These are phyloP conservation scores for Perca flavescens DNA, from an alignment of 2,113 vertebrate genomes.

Conservation along the genomic window DNA sequence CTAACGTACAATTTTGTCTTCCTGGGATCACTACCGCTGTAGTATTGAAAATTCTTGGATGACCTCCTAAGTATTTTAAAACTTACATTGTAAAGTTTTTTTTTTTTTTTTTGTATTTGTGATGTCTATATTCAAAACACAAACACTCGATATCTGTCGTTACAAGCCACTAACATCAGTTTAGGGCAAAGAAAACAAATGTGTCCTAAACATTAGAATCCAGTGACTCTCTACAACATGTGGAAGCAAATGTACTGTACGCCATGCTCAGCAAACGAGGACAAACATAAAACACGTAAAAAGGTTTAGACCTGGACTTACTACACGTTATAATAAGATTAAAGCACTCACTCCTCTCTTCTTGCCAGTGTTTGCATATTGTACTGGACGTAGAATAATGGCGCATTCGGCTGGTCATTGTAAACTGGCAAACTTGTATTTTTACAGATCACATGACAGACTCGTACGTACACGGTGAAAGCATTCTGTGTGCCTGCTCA, in stretches of 20 bases:
- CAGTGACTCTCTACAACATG: slow-evolving; percentile 32
- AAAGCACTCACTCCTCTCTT: slow-evolving; percentile 66
- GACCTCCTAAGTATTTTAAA: slow-evolving; percentile 3
- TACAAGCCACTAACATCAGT: slow-evolving; percentile 15
- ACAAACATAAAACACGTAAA: slow-evolving; percentile 35
- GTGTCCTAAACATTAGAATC: slow-evolving; percentile 18
- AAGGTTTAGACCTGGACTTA: slow-evolving; percentile 60
- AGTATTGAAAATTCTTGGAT: background rate
- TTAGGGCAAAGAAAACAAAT: slow-evolving; percentile 13
- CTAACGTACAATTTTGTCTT: background rate
- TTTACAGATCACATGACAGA: slow-evolving; percentile 33
- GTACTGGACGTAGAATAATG: slow-evolving; percentile 72
- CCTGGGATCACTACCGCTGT: background rate
- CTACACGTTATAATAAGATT: slow-evolving; percentile 31
- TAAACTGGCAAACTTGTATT: slow-evolving; percentile 76
- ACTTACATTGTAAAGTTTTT: slow-evolving; percentile 34
- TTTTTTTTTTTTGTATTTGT: slow-evolving; percentile 27
- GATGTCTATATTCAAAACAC: slow-evolving; percentile 18
- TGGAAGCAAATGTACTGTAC: slow-evolving; percentile 24
- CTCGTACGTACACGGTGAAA: slow-evolving; percentile 59
- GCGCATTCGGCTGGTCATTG: slow-evolving; percentile 71
- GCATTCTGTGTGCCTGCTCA: slow-evolving; percentile 54
- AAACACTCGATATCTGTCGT: background rate
- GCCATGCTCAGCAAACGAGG: slow-evolving; percentile 39
- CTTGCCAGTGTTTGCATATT: slow-evolving; percentile 82